Conservation (phyloP, 1,140 invertebrate genomes). For the Hyles euphorbiae region DNA sequence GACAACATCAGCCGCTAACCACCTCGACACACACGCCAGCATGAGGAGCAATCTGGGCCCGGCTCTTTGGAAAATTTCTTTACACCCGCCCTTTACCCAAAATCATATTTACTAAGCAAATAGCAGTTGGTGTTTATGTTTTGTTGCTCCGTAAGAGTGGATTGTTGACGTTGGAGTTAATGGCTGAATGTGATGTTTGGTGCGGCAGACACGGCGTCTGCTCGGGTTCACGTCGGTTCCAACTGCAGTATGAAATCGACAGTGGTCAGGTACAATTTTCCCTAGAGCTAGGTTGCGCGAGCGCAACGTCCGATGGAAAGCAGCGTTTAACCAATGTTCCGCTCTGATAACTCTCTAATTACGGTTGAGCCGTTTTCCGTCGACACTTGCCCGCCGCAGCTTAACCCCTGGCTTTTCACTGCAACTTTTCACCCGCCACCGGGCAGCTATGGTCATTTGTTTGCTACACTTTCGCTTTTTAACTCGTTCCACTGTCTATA, state of each 20-base stretch:
- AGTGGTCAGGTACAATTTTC: conserved; percentile 71
- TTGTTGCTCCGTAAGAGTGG: background rate
- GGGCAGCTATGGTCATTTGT: conserved; percentile 40
- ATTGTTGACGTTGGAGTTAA: background rate
- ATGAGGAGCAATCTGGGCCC: conserved; percentile 25
- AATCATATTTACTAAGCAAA: conserved; percentile 43
- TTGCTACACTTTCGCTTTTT: conserved; percentile 64
- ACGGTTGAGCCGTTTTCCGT: conserved; percentile 60
- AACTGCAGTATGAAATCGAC: conserved; percentile 65
- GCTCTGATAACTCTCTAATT: conserved; percentile 74
- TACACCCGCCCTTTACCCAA: conserved; percentile 28
- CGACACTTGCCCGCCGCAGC: conserved; percentile 47
- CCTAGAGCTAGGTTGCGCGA: conserved; percentile 62
- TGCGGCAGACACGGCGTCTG: too few relatives aligned
- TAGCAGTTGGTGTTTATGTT: conserved; percentile 17
- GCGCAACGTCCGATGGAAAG: conserved; percentile 72
- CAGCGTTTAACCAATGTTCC: conserved; percentile 71
- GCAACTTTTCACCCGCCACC: conserved; percentile 50
- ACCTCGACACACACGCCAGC: conserved; percentile 33
- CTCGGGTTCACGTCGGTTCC: background rate
- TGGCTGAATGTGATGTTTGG: too few relatives aligned
- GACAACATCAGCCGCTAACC: conserved; percentile 52
- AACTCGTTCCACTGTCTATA: conserved; percentile 16
- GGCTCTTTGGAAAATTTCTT: conserved; percentile 22
- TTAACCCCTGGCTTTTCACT: conserved; percentile 65